phyloP scores from a whole-genome alignment of 2,888 invertebrate genomes.

The Drosophila crucigera region DNA sequence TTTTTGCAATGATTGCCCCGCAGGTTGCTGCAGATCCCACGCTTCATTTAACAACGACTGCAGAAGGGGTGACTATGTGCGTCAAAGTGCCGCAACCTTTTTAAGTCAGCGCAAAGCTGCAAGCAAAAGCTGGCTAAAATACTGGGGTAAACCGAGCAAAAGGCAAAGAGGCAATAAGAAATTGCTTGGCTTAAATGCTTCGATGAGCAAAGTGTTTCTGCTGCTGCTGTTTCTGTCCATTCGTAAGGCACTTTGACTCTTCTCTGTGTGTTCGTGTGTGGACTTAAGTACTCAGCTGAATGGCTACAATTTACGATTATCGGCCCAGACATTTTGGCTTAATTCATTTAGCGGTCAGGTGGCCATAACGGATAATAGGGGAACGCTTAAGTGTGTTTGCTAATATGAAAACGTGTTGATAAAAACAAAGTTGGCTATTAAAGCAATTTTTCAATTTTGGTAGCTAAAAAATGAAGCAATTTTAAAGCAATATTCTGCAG shows the following conservation, averaged over 20 bases:
- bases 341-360: conserved; percentile 56
- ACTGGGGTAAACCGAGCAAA: background rate
- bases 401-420: conserved; percentile 15
- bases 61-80: conserved; percentile 5
- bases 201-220: conserved; percentile 62
- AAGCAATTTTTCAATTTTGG: background rate
- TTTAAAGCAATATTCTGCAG: background rate
- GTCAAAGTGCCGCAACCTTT: conserved; percentile 50
- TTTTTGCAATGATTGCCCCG: conserved; percentile 34
- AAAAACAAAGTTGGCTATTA: background rate
- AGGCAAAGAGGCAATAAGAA: conserved; percentile 55
- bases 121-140: background rate
- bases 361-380: background rate
- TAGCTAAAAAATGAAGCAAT: background rate
- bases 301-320: conserved; percentile 56
- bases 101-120: conserved; percentile 39
- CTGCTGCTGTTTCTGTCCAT: conserved; percentile 29
- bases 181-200: conserved; percentile 72
- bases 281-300: conserved; percentile 31
- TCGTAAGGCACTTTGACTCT: conserved; percentile 32
- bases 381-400: background rate
- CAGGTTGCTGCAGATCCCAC: conserved; percentile 48
- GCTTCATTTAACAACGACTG: conserved; percentile 59
- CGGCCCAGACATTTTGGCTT: conserved; percentile 48
- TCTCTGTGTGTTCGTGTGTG: conserved; percentile 12